Conservation (phyloP, 2,113 vertebrate genomes). For the human region GRCh38 chr12:78403001-78403500, state of each 20-base stretch:
- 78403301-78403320: conserved; percentile 48
- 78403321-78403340: conserved; percentile 42
- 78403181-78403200: not conserved
- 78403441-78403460: not conserved
- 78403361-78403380: conserved; percentile 29
- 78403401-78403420: not conserved
- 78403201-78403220: not conserved
- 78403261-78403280: conserved; percentile 36
- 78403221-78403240: conserved; percentile 32
- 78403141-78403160: not conserved
- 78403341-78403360: conserved; percentile 48
- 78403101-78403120: not conserved
- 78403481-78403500: not conserved
- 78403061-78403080: not conserved
- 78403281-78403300: conserved; percentile 18
- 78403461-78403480: not conserved
- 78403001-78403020: conserved; percentile 37
- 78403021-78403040: conserved; percentile 13
- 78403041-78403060: conserved; percentile 30
- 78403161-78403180: not conserved
- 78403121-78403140: not conserved
- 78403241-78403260: conserved; percentile 30
- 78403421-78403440: not conserved
- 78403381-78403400: not conserved
- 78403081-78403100: not conserved